Base-by-base conservation (phyloP, 1,140 invertebrate genomes). In the Lepidostoma basale region DNA sequence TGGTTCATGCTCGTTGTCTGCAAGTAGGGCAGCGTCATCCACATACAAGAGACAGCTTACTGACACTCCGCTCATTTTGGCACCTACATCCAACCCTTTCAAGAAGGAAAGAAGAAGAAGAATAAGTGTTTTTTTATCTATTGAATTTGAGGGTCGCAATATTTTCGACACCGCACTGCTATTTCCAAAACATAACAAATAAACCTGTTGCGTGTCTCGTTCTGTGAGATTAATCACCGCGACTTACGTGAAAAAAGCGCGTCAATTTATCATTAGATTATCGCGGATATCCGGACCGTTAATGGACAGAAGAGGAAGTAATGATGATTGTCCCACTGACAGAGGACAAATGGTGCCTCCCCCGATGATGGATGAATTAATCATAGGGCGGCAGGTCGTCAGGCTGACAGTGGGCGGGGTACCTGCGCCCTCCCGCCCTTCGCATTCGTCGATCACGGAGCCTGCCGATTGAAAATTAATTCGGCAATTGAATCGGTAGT, bases 211-310 rank as follows among this genome's bases (percentile, higher is more conserved):
- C 49, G 20, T n/a, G 23, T 28, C 23, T 28, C 25, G 26, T 54
- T 54, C 14, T 12, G 14, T 14, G 30, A 54, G 49, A 54, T 54
- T 30, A 54, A 54, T 54, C 49, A 54, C 49, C 49, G 14, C 14
- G 14, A 20, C 49, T 26, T 16, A 14, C n/a, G 49, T 54, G 49
- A 54, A 54, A 54, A 54, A 54, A 54, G 25, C 49, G 49, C 49
- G 26, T 54, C 49, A 54, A 54, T 54, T 54, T 28, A 54, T 54
- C 49, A 54, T 54, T 26, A 54, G 49, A 54, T 54, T 54, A 54
- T 54, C 49, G 49, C 49, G 49, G 49, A 54, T 54, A 54, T 54
- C 49, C 49, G 49, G 23, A 5, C 49, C 49, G 49, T 54, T 54
- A 54, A 54, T 54, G 49, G 49, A 54, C 49, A 54, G 30, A 30